A percentile compares a stretch with the other conserved stretches of the same genome.
phyloP scores from a whole-genome alignment of 2,113 vertebrate species.

The Bubo scandiacus region DNA sequence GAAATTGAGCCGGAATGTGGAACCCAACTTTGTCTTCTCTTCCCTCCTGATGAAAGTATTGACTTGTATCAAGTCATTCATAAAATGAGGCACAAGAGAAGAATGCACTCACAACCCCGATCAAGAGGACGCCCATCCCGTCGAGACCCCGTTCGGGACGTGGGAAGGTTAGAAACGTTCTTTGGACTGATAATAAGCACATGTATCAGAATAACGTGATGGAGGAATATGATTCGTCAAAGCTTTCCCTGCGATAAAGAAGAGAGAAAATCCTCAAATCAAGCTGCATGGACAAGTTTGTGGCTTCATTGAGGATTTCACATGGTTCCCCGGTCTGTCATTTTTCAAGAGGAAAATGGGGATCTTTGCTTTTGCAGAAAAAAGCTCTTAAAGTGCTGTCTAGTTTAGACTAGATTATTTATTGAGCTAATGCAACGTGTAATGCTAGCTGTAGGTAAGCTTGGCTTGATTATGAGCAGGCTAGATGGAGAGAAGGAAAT shows the following conservation, averaged over 20 bases:
- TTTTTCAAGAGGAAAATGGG: conserved; percentile 84
- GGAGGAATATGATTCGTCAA: conserved; percentile 87
- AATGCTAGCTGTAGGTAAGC: conserved; percentile 73
- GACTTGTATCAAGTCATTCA: conserved; percentile 97
- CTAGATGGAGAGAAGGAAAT: conserved; percentile 77
- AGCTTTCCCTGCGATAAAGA: conserved; percentile 85
- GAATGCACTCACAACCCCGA: conserved; percentile 92
- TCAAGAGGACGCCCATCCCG: conserved; percentile 90
- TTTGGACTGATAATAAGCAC: conserved; percentile 94
- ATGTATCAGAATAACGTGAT: conserved; percentile 88
- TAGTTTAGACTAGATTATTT: conserved; percentile 73
- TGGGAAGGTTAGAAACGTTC: conserved; percentile 99
- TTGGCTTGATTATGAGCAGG: conserved; percentile 71
- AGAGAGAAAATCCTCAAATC: conserved; percentile 90
- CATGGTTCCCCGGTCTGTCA: conserved; percentile 77
- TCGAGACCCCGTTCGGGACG: conserved; percentile 91
- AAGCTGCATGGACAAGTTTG: conserved; percentile 89
- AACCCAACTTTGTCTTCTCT: conserved; percentile 93
- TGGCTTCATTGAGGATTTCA: conserved; percentile 91
- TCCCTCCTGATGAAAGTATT: conserved; percentile 96
- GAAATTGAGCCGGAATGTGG: conserved; percentile 95
- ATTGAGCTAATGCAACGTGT: conserved; percentile 63
- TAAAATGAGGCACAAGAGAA: conserved; percentile 95
- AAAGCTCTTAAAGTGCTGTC: conserved; percentile 58
- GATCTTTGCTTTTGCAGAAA: conserved; percentile 78